These are phyloP conservation scores for Bombus waltoni DNA, from an alignment of 1,140 invertebrate species.

Conservation along the genomic window DNA sequence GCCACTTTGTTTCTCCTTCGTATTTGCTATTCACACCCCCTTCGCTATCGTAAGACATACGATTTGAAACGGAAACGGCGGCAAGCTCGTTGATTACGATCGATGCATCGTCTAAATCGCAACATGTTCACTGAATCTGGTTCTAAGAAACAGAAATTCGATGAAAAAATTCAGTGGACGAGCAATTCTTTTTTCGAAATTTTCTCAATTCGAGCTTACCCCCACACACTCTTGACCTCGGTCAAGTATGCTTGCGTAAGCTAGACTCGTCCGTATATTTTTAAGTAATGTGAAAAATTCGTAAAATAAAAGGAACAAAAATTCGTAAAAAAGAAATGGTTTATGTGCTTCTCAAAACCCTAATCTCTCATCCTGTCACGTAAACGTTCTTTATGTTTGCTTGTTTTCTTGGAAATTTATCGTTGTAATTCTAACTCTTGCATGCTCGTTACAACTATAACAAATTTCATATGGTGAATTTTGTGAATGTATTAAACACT, in stretches of 20 bases:
- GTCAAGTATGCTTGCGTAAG: constrained; percentile 64
- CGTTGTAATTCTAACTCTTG: constrained; percentile 24
- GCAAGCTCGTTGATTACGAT: background rate
- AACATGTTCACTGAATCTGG: background rate
- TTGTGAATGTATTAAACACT: background rate
- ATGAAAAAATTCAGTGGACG: background rate
- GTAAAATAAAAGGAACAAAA: constrained; percentile 61
- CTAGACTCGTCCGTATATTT: constrained; percentile 70
- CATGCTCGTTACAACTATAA: constrained; percentile 19
- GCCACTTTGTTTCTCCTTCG: background rate
- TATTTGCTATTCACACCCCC: background rate
- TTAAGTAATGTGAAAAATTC: constrained; percentile 67
- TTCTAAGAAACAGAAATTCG: background rate
- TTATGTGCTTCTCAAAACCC: background rate
- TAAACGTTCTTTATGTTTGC: background rate
- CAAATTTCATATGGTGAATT: background rate
- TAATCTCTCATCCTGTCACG: background rate
- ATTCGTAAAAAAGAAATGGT: constrained; percentile 39
- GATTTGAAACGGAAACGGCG: constrained; percentile 2
- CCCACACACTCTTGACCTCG: constrained; percentile 64
- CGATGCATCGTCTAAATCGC: background rate
- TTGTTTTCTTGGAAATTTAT: constrained; percentile 5
- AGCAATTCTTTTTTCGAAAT: background rate
- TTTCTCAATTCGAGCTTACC: constrained; percentile 24
- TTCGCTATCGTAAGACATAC: constrained; percentile 15